A percentile compares a stretch with the other conserved stretches of the same genome.
phyloP scores from a whole-genome alignment of 1,140 invertebrate species.

The Brachionus plicatilis region DNA sequence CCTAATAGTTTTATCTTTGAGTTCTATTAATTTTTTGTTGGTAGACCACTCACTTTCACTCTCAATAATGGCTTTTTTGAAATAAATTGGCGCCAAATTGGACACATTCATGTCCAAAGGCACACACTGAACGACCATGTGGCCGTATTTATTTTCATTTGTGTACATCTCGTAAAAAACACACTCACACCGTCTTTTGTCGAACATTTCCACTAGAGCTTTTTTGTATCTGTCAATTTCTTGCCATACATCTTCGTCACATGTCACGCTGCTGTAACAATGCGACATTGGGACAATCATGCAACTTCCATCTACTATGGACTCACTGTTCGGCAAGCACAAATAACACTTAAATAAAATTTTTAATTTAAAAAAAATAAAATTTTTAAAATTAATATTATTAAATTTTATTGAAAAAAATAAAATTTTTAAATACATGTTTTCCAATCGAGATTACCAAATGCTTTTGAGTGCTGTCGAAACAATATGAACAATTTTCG shows the following conservation, averaged over 20 bases:
- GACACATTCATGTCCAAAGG: slow-evolving; percentile 74
- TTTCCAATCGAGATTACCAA: slow-evolving; percentile 74
- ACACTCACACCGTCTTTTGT: slow-evolving; percentile 62
- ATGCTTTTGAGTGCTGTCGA: slow-evolving; percentile 77
- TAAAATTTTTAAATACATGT: slow-evolving; percentile 28
- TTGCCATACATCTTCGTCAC: slow-evolving; percentile 88
- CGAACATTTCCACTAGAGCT: slow-evolving; percentile 71
- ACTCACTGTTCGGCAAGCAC: slow-evolving; percentile 69
- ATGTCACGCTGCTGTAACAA: slow-evolving; percentile 65
- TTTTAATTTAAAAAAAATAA: background rate
- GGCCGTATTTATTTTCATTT: slow-evolving; percentile 68
- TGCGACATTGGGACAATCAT: slow-evolving; percentile 79
- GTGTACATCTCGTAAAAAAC: slow-evolving; percentile 84
- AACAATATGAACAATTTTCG: slow-evolving; percentile 74
- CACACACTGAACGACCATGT: slow-evolving; percentile 81
- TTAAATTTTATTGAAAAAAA: background rate
- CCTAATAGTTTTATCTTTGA: slow-evolving; percentile 55
- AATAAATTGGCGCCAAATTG: slow-evolving; percentile 84
- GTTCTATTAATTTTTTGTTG: slow-evolving; percentile 87
- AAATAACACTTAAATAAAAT: slow-evolving; percentile 62
- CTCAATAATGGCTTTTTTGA: slow-evolving; percentile 92
- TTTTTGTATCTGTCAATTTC: slow-evolving; percentile 75
- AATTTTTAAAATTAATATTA: background rate
- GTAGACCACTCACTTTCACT: slow-evolving; percentile 87
- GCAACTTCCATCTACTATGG: slow-evolving; percentile 79